Conservation (phyloP, 2,113 vertebrate species). For the Clarias batrachus region DNA sequence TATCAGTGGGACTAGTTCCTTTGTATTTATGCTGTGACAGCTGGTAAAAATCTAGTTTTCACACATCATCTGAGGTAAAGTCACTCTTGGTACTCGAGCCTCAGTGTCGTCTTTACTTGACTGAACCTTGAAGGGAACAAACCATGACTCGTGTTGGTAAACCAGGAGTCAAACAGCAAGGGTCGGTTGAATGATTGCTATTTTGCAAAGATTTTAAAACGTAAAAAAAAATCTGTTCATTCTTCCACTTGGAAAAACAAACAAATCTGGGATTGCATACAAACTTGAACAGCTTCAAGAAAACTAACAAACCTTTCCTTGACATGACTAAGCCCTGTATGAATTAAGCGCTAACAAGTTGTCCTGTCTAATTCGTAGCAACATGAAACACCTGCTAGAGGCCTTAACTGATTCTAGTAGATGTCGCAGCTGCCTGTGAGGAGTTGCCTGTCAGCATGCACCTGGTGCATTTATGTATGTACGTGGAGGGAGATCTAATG, state of each 20-base stretch:
- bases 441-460: slow-evolving; percentile 13
- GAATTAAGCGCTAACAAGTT: slow-evolving; percentile 11
- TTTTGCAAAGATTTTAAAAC: background rate
- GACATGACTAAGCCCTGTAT: background rate
- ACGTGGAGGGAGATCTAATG: background rate
- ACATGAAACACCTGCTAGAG: slow-evolving; percentile 22
- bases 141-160: background rate
- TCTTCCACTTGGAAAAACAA: background rate
- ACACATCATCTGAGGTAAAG: background rate
- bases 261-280: background rate
- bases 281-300: background rate
- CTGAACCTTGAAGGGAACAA: background rate
- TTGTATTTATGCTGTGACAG: background rate
- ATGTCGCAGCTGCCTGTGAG: background rate
- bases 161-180: slow-evolving; percentile 1
- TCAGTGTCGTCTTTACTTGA: background rate
- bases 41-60: background rate
- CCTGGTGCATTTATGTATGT: background rate
- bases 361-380: slow-evolving; percentile 9
- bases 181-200: background rate
- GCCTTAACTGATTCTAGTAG: background rate
- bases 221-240: background rate
- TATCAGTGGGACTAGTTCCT: background rate
- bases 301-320: background rate
- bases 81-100: background rate